Base-by-base conservation (phyloP, 2,797 vertebrate genomes). In the Fratercula arctica region DNA sequence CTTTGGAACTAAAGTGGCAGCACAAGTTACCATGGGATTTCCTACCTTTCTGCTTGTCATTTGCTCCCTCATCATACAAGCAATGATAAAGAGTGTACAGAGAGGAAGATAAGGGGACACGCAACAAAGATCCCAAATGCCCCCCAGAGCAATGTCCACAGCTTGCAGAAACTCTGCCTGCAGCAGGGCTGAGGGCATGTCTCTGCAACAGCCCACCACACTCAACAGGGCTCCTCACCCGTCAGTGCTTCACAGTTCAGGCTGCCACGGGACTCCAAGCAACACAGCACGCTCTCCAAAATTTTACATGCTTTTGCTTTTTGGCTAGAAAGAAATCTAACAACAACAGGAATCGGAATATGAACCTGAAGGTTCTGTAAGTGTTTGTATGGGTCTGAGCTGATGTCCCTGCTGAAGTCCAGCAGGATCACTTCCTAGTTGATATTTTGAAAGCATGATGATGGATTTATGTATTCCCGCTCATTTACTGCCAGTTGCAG, bases 401-500 rank as follows among this genome's bases (percentile, higher is more conserved):
- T 53, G 50, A 82, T n/a, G 45, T 31, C 48, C 29, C 60, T 68
- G 48, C 43, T 87, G 31, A 77, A 80, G 74, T 10, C 45, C 16
- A 2, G 25, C 12, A 74, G 45, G 45, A 76, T 25, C 51, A 73
- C 43, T 72, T 89, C 72, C 15, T 48, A 79, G 64, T 19, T 51
- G 29, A 18, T 87, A 85, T 28, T 94, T 69, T 75, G 82, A 89
- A 70, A 85, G 45, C 16, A 60, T 4, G 56, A 64, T 17, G 57
- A 73, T 37, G 28, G 48, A 83, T 85, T 82, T 15, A 70, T 75
- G 68, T 77, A 64, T 83, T 85, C 33, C 33, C 45, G 39, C 39
- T 93, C 64, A 46, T 94, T 91, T 89, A 85, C 88, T 85, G 86
- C 73, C 56, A 89, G 67, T 59, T 90, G 51, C 57, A 80, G 72